Evolutionary conservation across 2,888 invertebrate species (phyloP), one percentile per base, ranked within the genome.

Genomic region (Lagria hirta): DNA sequence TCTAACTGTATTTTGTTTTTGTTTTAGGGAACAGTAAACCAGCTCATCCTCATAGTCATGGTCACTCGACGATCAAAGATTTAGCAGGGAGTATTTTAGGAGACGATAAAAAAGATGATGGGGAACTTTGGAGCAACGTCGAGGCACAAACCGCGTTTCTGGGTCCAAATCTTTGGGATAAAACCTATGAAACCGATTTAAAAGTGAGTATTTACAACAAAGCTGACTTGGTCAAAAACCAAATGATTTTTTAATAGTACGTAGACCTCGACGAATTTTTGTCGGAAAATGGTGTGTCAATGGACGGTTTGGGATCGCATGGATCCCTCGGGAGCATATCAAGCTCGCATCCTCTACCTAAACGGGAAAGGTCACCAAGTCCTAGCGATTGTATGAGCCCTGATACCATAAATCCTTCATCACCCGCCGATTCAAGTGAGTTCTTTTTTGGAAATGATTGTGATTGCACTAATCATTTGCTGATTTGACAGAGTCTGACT

Each of bases 181-280:
- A 93, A 76, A 88, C 92, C 62, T 92, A 91, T 73, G 91, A 92
- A 76, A 87, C 90, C 72, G 92, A 94, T 82, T 89, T 95, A 80
- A 94, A 94, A 86, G 91, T 91, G 84, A 79, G 16, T 14, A 7
- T 10, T 15, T 20, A 4, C 8, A 1, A 5, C 8, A 1, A 5
- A 16, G 10, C 5, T 14, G 11, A 6, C 18, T 21, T 24, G 22
- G 8, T 40, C 23, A n/a, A 22, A 10, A 11, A 10, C 10, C 11
- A 24, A 3, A 21, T 12, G 20, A 42, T 34, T 42, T 51, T n/a
- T 58, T 78, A 80, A 60, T 80, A 93, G 89, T 95, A 94, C 75
- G 94, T 95, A 77, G 95, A 95, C 77, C 79, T 96, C 77, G 95
- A 96, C 76, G 95, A 95, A 77, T 95, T 95, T 77, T 82, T 95